Evolutionary conservation across 1,140 invertebrate species (phyloP), one percentile per base, ranked within the genome.

Genomic region (Berghia stephanieae): DNA sequence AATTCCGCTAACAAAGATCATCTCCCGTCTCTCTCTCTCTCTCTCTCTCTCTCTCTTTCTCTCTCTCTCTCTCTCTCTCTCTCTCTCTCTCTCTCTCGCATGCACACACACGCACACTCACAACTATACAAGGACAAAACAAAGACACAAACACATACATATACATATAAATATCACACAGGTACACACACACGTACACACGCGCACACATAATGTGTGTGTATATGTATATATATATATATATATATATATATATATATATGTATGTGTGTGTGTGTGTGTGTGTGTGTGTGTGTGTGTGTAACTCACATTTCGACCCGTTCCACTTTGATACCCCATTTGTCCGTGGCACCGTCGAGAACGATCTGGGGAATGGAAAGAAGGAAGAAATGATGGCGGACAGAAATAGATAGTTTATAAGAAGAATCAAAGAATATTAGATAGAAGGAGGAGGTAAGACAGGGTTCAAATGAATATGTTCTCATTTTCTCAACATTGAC

Each of bases 301-400:
- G 57, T 60, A 34, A 80, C 84, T 94, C 90, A 97, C 95, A 98
- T 96, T 92, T 98, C 96, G 38, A 98, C 96, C 81, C 96, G 92
- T 89, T 98, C 96, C 0, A 98, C 96, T 91, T 98, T 96, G 21
- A 98, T 95, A n/a, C 97, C 97, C 96, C 97, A 98, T 46, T 95
- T 95, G 83, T 97, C 96, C 5, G 97, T 98, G n/a, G 95, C 96
- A 73, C 96, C 95, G 85, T 97, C 95, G 42, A 97, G 89, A 55
- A 78, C 75, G 34, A 79, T 79, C 85, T 88, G 79, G 27, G 16
- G n/a, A n/a, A n/a, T n/a, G n/a, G n/a, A n/a, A n/a, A n/a, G n/a
- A n/a, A n/a, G n/a, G n/a, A n/a, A n/a, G n/a, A n/a, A n/a, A n/a
- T n/a, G n/a, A n/a, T n/a, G n/a, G n/a, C n/a, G n/a, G n/a, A n/a